Percentiles rank a stretch among this genome's conserved stretches.
phyloP scores from a whole-genome alignment of 1,140 invertebrate genomes.

The Drosophila elegans region DNA sequence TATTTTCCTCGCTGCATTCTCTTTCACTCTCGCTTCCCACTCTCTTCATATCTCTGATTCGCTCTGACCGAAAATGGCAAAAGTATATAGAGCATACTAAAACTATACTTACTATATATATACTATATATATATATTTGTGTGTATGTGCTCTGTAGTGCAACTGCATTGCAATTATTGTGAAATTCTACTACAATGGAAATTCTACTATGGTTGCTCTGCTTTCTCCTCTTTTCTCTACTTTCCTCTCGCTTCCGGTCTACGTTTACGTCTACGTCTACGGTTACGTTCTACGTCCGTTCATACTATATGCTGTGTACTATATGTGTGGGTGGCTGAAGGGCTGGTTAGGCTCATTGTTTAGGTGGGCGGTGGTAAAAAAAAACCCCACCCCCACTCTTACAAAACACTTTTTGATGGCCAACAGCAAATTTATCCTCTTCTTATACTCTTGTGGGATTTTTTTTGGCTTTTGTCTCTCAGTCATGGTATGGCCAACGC shows the following conservation, averaged over 20 bases:
- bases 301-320: constrained; percentile 35
- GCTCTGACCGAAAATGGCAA: constrained; percentile 67
- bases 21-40: constrained; percentile 23
- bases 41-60: constrained; percentile 6
- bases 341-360: constrained; percentile 53
- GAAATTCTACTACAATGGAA: constrained; percentile 80
- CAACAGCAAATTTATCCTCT: constrained; percentile 68
- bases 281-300: constrained; percentile 52
- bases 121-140: constrained; percentile 31
- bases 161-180: constrained; percentile 78
- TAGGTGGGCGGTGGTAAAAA: constrained; percentile 33
- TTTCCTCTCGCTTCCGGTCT: constrained; percentile 21
- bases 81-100: constrained; percentile 74
- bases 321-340: constrained; percentile 23
- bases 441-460: constrained; percentile 12
- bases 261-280: constrained; percentile 41
- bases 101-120: constrained; percentile 36
- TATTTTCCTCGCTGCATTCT: constrained; percentile 58
- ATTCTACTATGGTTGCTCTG: constrained; percentile 50
- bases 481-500: background rate
- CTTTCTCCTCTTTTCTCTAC: constrained; percentile 8
- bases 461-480: constrained; percentile 17
- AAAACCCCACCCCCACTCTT: background rate
- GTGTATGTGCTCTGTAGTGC: constrained; percentile 15
- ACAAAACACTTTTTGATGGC: constrained; percentile 60